These are phyloP conservation scores for Ectemnius lituratus DNA, from an alignment of 2,888 invertebrate species.

Conservation along the genomic window DNA sequence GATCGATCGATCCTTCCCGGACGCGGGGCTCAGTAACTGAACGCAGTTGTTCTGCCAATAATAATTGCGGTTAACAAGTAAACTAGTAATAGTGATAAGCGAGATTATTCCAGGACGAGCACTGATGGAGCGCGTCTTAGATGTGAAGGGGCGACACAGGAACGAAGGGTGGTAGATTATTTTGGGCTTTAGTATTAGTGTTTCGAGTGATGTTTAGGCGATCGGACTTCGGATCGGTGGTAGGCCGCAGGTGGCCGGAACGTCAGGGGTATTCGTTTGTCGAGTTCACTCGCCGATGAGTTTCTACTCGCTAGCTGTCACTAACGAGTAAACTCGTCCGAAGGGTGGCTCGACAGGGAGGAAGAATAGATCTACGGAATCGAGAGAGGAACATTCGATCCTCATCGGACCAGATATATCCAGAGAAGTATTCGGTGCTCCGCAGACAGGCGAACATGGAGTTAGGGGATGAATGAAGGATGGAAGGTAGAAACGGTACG, in stretches of 20 bases:
- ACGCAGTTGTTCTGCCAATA: constrained; percentile 23
- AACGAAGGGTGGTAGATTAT: constrained; percentile 57
- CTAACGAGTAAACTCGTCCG: neutral
- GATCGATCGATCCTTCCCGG: too few relatives aligned
- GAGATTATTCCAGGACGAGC: constrained; percentile 42
- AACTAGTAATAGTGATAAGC: constrained; percentile 60
- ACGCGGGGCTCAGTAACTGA: too few relatives aligned
- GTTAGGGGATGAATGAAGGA: constrained; percentile 12
- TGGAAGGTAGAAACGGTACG: constrained; percentile 45
- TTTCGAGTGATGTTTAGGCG: constrained; percentile 42
- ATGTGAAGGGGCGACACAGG: constrained; percentile 10
- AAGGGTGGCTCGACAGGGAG: constrained; percentile 2
- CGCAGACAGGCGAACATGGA: neutral
- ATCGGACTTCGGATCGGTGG: constrained; percentile 32
- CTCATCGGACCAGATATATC: neutral
- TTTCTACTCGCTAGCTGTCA: constrained; percentile 5
- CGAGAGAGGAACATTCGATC: neutral
- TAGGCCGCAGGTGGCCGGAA: constrained; percentile 11
- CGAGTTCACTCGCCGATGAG: neutral
- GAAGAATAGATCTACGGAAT: neutral
- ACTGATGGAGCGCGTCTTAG: constrained; percentile 38
- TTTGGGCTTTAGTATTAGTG: constrained; percentile 76
- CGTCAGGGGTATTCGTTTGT: too few relatives aligned
- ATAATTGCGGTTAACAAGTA: constrained; percentile 52
- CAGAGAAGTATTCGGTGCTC: constrained; percentile 6